Conservation (phyloP, 2,888 invertebrate species). For the Melanargia galathea region DNA sequence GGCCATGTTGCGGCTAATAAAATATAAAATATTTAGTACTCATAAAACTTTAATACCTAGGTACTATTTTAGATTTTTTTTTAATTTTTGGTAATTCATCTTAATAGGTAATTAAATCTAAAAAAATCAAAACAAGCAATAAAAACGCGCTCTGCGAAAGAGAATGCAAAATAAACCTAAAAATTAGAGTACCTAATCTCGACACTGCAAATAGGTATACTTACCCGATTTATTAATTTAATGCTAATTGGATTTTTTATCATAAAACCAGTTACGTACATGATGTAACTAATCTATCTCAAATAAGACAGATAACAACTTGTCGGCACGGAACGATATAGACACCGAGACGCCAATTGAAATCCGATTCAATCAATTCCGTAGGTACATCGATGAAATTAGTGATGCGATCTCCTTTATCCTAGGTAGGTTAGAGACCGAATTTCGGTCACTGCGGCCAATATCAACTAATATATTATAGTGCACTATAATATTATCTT, state of each 20-base stretch:
- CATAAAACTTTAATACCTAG: too few relatives aligned
- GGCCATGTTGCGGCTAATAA: too few relatives aligned
- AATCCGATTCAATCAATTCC: slow-evolving; percentile 44
- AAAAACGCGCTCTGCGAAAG: background rate
- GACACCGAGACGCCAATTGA: slow-evolving; percentile 46
- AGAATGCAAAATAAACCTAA: background rate
- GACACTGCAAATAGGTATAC: background rate
- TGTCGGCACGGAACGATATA: slow-evolving; percentile 42
- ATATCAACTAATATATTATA: too few relatives aligned
- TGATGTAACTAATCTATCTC: slow-evolving; percentile 15
- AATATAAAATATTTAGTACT: too few relatives aligned
- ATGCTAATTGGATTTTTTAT: slow-evolving; percentile 10
- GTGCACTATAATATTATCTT: too few relatives aligned
- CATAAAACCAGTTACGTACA: slow-evolving; percentile 6
- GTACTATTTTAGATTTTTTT: background rate
- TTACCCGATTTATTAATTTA: too few relatives aligned
- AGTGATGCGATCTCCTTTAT: slow-evolving; percentile 50
- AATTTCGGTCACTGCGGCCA: too few relatives aligned
- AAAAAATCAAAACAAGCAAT: background rate
- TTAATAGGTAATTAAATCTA: background rate
- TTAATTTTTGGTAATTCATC: too few relatives aligned
- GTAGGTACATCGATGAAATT: slow-evolving; percentile 34
- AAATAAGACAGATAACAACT: slow-evolving; percentile 40
- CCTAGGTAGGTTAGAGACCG: too few relatives aligned
- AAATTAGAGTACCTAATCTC: background rate